phyloP scores from a whole-genome alignment of 64 coral and sea anemone species.

The Montipora efflorescens region DNA sequence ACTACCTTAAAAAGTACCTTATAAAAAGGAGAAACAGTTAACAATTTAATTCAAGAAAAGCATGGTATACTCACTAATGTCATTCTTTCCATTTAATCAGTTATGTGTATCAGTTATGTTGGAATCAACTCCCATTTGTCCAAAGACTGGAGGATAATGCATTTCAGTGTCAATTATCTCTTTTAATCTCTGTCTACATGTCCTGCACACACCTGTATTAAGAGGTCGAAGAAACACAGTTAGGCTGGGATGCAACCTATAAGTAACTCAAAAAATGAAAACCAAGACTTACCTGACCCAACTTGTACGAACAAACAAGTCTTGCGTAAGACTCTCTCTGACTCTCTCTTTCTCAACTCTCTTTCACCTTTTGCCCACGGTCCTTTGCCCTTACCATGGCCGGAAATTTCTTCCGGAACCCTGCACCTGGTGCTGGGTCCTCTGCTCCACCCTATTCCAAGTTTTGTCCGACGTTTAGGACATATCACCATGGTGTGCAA shows the following conservation, averaged over 20 bases:
- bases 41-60: not conserved
- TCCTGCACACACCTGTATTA: conserved; percentile 39
- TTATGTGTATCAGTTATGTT: not conserved
- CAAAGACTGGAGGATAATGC: not conserved
- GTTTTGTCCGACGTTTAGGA: conserved; percentile 16
- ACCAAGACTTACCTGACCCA: conserved; percentile 36
- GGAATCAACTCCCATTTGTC: not conserved
- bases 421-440: conserved; percentile 49
- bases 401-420: conserved; percentile 47
- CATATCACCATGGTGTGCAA: conserved; percentile 43
- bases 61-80: conserved; percentile 20
- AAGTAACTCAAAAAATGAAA: not conserved
- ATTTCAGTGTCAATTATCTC: not conserved
- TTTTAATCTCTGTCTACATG: conserved; percentile 24
- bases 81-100: not conserved
- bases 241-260: not conserved
- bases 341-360: conserved; percentile 49
- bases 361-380: conserved; percentile 55
- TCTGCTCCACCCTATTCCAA: conserved; percentile 26
- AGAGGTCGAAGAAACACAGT: not conserved
- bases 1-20: no score
- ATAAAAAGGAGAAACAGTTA: no score
- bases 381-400: conserved; percentile 48
- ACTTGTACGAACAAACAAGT: conserved; percentile 42
- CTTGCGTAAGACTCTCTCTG: conserved; percentile 20